Evolutionary conservation across 2,888 invertebrate species (phyloP), one percentile per base, ranked within the genome.

Genomic region (Mythimna impura): DNA sequence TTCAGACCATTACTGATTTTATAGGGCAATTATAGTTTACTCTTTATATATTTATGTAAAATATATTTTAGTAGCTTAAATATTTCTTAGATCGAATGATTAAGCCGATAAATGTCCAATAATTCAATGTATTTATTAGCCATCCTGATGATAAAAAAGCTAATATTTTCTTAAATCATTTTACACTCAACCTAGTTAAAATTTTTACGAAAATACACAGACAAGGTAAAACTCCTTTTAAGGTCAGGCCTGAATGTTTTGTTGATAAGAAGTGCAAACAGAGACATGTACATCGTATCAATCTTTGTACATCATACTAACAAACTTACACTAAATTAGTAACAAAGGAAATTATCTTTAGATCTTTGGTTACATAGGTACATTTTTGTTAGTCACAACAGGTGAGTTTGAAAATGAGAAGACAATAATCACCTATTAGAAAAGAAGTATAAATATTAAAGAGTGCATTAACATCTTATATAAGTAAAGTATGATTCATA

Each of bases 181-280:
- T 80, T 62, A 72, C 61, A 78, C 68, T 71, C 76, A 86, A 79
- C 83, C 86, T 82, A 86, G 67, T 83, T 82, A 76, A 73, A 75
- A 82, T 63, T 69, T 73, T 40, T 73, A 78, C 54, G 60, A 84
- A 86, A 86, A 84, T 81, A 75, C 62, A 73, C 66, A 76, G 81
- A 80, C 86, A 78, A 81, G 82, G 80, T 80, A 87, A 81, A 61
- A 79, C 79, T 73, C 79, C 66, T 85, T 82, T 78, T 84, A 89
- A 89, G 89, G 89, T 88, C 87, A 83, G 78, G 62, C 79, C 72
- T 73, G 76, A 81, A 83, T 87, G 73, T 86, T 83, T 82, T 78
- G 63, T 73, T 84, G 89, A 89, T 89, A 89, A 89, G 84, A 80
- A 65, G 72, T 55, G 80, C 70, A 86, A 85, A 84, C 83, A 86